A percentile compares a stretch with the other conserved stretches of the same genome.
These are phyloP conservation scores for Sminthurides aquaticus DNA, from an alignment of 2,888 invertebrate genomes.

Conservation along the genomic window DNA sequence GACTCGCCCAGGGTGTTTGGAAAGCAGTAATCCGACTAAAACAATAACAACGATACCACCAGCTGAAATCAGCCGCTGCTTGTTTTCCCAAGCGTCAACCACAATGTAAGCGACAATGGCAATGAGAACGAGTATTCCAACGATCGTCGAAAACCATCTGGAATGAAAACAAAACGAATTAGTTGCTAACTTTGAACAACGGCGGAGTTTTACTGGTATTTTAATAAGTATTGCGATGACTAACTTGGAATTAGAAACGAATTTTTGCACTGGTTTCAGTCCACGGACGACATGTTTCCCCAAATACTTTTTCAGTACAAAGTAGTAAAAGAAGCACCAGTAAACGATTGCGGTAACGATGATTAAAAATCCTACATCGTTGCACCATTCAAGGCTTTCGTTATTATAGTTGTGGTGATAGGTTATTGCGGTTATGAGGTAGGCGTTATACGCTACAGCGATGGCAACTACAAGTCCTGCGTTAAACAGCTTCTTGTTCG, in stretches of 20 bases:
- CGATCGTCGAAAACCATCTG: constrained; percentile 18
- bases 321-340: constrained; percentile 58
- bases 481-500: constrained; percentile 22
- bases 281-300: constrained; percentile 45
- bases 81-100: constrained; percentile 56
- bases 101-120: constrained; percentile 56
- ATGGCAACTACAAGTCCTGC: constrained; percentile 6
- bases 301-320: constrained; percentile 55
- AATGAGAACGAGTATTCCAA: constrained; percentile 44
- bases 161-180: neutral
- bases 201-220: neutral
- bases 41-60: constrained; percentile 60
- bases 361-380: constrained; percentile 66
- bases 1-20: constrained; percentile 53
- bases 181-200: neutral
- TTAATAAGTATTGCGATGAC: neutral
- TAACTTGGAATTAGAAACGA: neutral
- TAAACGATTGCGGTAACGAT: constrained; percentile 57
- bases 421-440: constrained; percentile 29
- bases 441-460: constrained; percentile 33
- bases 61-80: constrained; percentile 60
- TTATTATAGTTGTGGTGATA: constrained; percentile 27
- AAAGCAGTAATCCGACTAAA: constrained; percentile 57
- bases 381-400: constrained; percentile 49
- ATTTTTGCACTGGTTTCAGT: constrained; percentile 6